Base-by-base conservation (phyloP, 2,888 invertebrate genomes). In the Lutraria lutraria region DNA sequence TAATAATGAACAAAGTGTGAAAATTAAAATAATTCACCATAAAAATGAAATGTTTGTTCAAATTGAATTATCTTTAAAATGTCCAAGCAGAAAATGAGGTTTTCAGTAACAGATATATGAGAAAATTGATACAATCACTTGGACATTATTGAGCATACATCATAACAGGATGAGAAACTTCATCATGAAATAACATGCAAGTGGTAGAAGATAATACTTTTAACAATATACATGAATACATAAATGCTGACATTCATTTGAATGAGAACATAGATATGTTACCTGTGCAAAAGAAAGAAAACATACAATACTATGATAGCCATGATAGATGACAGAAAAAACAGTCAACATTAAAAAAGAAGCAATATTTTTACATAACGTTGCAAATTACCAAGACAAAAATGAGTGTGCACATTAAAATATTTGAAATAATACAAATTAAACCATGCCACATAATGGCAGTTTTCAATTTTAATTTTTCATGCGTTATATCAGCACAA, bases 261-360 rank as follows among this genome's bases (percentile, higher is more conserved):
- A 25, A 68, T 68, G 63, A 25, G 25, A 68, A 68, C 63, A 25
- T 43, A 25, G 12, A 10, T 68, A 68, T 68, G 13, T 21, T 68
- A 68, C 12, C 63, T 68, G 63, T 25, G 10, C 0, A 25, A 68
- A 43, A 43, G 43, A 43, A 43, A 43, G n/a, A 43, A 43, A 25
- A 8, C 63, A 68, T 25, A 68, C 13, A 68, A 68, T 43, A 43
- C 2, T 25, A 68, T n/a, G 63, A 68, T 25, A n/a, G 63, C 25
- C n/a, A 25, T 68, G n/a, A 21, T n/a, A 68, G 25, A 68, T 68
- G 63, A 68, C 63, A 43, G 43, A 25, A 68, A n/a, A 68, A 68
- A 68, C 25, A 68, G 63, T 68, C 63, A 68, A 68, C n/a, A 25
- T 68, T 68, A 68, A 68, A 68, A 43, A 68, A 63, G 63, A 68